phyloP scores from a whole-genome alignment of 2,797 vertebrate genomes.

The Etheostoma nigrum region DNA sequence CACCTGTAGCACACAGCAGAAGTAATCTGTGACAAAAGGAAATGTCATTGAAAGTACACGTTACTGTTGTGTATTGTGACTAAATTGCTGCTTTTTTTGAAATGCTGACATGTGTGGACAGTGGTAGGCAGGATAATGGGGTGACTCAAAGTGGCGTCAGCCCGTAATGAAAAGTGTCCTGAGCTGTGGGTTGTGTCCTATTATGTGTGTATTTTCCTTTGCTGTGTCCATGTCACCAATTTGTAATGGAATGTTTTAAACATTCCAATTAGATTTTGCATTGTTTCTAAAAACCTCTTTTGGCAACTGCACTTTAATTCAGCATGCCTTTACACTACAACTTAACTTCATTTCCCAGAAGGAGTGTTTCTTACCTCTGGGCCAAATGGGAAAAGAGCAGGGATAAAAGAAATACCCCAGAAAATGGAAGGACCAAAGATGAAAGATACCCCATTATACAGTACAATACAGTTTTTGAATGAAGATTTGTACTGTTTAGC shows the following conservation, averaged over 20 bases:
- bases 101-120: slow-evolving; percentile 5
- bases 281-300: background rate
- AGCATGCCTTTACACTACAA: background rate
- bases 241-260: background rate
- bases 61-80: background rate
- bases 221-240: background rate
- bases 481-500: slow-evolving; percentile 4
- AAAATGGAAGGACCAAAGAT: background rate
- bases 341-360: background rate
- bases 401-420: background rate
- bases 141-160: background rate
- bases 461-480: background rate
- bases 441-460: background rate
- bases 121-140: no score
- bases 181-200: background rate
- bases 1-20: background rate
- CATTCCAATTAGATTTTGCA: background rate
- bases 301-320: background rate
- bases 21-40: background rate
- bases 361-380: background rate
- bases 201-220: background rate
- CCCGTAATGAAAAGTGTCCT: background rate
- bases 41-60: background rate
- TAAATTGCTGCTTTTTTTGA: background rate
- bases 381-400: background rate